phyloP scores from a whole-genome alignment of 2,113 vertebrate species.

The Ivindomyrus marchei region DNA sequence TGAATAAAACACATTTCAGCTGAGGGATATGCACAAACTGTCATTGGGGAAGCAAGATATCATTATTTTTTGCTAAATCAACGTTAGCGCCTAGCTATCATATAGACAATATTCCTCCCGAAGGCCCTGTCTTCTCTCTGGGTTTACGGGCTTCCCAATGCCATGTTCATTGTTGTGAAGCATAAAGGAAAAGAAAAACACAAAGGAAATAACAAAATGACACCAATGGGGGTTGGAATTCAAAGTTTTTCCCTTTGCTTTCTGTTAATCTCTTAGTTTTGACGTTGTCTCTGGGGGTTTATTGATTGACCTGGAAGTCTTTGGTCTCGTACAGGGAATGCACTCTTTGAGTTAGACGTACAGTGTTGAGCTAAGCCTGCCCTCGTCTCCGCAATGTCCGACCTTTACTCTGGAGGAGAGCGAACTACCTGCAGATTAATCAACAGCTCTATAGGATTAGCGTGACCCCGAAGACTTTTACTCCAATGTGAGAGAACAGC shows the following conservation, averaged over 20 bases:
- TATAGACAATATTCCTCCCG: background rate
- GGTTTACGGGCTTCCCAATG: background rate
- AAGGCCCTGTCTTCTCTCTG: background rate
- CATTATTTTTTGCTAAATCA: background rate
- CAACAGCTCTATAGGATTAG: conserved; percentile 59
- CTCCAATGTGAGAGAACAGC: conserved; percentile 17
- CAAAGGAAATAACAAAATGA: background rate
- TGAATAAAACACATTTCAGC: background rate
- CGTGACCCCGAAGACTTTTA: conserved; percentile 49
- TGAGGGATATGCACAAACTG: background rate
- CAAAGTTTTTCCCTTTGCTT: background rate
- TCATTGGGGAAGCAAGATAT: background rate
- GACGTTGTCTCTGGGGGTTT: background rate
- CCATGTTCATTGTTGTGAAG: background rate
- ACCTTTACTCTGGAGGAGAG: conserved; percentile 51
- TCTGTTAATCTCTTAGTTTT: background rate
- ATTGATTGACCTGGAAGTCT: background rate
- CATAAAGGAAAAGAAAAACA: background rate
- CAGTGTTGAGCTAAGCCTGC: conserved; percentile 6
- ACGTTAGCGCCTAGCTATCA: background rate
- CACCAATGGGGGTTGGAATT: background rate
- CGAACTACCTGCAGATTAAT: conserved; percentile 58
- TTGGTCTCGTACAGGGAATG: background rate
- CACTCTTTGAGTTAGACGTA: background rate
- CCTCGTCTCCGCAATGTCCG: conserved; percentile 41